Evolutionary conservation across 2,888 invertebrate species (phyloP).

Genomic region (Polietes domitor): DNA sequence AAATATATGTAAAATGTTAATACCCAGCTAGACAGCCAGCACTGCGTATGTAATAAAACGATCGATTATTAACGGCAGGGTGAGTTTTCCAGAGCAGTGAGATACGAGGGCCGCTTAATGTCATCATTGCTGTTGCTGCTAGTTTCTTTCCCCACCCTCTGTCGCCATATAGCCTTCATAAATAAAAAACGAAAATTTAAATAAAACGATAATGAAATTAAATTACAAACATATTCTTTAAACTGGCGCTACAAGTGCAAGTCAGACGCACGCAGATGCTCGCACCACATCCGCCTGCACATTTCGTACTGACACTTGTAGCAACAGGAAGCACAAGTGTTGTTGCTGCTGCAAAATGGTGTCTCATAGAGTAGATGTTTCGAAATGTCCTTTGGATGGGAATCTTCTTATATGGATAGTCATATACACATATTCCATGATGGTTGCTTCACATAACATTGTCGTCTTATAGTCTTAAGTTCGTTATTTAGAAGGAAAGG

Average conservation of each 20-base stretch:
- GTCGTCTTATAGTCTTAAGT: too few relatives aligned
- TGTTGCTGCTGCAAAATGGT: not conserved
- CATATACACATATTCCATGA: too few relatives aligned
- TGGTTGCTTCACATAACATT: too few relatives aligned
- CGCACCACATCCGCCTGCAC: not conserved
- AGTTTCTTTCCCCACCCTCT: conserved; percentile 29
- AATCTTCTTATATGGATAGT: too few relatives aligned
- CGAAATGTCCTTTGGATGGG: too few relatives aligned
- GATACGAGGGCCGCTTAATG: conserved; percentile 6
- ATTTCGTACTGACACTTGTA: not conserved
- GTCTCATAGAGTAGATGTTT: not conserved
- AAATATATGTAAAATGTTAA: conserved; percentile 9
- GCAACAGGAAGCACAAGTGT: not conserved
- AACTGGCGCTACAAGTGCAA: not conserved
- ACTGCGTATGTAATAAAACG: conserved; percentile 17
- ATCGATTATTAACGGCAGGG: conserved; percentile 32
- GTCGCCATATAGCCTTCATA: conserved; percentile 62
- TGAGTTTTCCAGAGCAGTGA: not conserved
- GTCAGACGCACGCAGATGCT: not conserved
- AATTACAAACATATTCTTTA: conserved; percentile 55
- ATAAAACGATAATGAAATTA: conserved; percentile 70
- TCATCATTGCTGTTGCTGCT: conserved; percentile 22
- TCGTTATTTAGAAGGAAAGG: too few relatives aligned
- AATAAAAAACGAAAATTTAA: conserved; percentile 66
- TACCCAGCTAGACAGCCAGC: not conserved